Evolutionary conservation across 2,113 vertebrate species (phyloP).

Genomic region (Chinchilla lanigera): DNA sequence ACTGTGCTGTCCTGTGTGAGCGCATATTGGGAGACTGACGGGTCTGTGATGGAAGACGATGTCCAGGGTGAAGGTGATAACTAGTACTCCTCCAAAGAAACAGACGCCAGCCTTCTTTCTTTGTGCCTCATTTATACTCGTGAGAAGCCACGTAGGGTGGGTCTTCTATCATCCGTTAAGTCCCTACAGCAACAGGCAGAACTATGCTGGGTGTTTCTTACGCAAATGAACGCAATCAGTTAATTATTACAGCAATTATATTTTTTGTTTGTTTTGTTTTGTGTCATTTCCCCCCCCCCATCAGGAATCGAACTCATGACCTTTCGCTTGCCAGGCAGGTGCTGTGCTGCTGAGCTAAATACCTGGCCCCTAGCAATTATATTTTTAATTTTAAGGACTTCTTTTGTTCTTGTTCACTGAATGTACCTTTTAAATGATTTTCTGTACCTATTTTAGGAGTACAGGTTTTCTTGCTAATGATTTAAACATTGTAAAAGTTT

Average conservation of each 20-base stretch:
- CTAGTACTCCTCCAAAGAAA: neutral
- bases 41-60: neutral
- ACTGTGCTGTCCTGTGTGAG: neutral
- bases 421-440: neutral
- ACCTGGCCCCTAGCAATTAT: too few species aligned
- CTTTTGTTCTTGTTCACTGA: neutral
- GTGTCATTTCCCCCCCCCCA: too few species aligned
- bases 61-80: neutral
- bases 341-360: too few species aligned
- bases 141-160: too few species aligned
- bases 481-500: conserved; percentile 12
- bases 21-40: neutral
- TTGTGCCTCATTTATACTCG: too few species aligned
- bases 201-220: neutral
- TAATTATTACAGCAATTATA: neutral
- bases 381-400: conserved; percentile 14
- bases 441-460: neutral
- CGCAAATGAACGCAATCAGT: neutral
- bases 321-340: too few species aligned
- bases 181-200: too few species aligned
- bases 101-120: too few species aligned
- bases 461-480: conserved; percentile 7
- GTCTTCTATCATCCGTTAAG: too few species aligned
- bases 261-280: too few species aligned
- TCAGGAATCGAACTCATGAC: too few species aligned